These are phyloP conservation scores for Tenthredo distinguenda DNA, from an alignment of 2,888 invertebrate genomes.

Conservation along the genomic window DNA sequence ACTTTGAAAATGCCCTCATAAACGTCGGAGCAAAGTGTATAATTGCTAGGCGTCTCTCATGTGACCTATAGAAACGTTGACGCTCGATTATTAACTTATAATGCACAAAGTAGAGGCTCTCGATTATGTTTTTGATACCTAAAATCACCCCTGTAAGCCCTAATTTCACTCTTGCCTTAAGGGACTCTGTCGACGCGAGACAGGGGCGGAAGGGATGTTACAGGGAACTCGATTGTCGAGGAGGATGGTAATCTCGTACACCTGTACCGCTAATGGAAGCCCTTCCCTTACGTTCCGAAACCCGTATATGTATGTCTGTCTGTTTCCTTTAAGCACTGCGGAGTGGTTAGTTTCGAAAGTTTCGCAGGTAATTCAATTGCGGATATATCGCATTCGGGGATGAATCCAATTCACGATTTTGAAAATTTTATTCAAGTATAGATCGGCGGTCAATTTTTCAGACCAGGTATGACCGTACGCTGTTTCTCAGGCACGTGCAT, in stretches of 20 bases:
- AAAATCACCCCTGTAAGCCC: not conserved
- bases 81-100: not conserved
- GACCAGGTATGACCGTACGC: too few species aligned
- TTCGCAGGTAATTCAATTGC: not conserved
- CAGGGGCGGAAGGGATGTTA: slow-evolving; percentile 19
- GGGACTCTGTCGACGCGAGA: slow-evolving; percentile 35
- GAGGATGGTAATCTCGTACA: slow-evolving; percentile 42
- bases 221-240: slow-evolving; percentile 39
- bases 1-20: slow-evolving; percentile 61
- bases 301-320: slow-evolving; percentile 4
- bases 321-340: not conserved
- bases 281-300: not conserved
- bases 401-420: too few species aligned
- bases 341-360: not conserved
- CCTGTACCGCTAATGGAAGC: slow-evolving; percentile 44
- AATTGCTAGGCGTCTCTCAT: not conserved
- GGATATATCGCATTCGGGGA: not conserved
- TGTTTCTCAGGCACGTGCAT: not conserved
- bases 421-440: not conserved
- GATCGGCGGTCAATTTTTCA: not conserved
- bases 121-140: slow-evolving; percentile 32
- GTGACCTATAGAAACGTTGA: not conserved
- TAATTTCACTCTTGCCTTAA: slow-evolving; percentile 31
- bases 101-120: not conserved
- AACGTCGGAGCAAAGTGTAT: not conserved